Conservation (phyloP, 2,113 vertebrate species). For the Nesoenas mayeri region DNA sequence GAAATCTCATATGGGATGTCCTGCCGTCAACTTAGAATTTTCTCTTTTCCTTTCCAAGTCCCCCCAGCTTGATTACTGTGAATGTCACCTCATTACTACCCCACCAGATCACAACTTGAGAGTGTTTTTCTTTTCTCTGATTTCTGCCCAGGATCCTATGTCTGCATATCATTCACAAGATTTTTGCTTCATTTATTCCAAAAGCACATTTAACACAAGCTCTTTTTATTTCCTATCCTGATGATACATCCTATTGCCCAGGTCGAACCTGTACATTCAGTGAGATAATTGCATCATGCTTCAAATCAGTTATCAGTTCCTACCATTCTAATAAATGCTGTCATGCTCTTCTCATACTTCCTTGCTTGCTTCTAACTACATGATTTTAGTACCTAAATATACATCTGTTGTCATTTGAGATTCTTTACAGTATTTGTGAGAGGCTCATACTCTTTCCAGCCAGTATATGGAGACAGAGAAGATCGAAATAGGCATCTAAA, state of each 20-base stretch:
- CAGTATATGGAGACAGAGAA: background rate
- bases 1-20: background rate
- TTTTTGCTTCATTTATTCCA: background rate
- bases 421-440: background rate
- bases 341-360: background rate
- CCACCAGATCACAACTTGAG: background rate
- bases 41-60: background rate
- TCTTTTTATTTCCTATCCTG: background rate
- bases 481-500: background rate
- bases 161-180: background rate
- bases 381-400: background rate
- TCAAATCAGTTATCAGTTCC: background rate
- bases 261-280: background rate
- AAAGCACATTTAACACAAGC: background rate
- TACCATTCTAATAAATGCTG: background rate
- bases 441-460: background rate
- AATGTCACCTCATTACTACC: background rate
- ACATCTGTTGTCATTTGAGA: background rate
- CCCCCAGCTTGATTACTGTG: background rate
- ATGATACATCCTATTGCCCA: background rate
- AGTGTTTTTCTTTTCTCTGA: background rate
- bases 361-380: background rate
- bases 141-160: background rate
- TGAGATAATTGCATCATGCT: background rate
- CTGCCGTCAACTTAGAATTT: background rate